Evolutionary conservation across 1,140 invertebrate genomes (phyloP).

Genomic region (Stenopsyche tienmushanensis): DNA sequence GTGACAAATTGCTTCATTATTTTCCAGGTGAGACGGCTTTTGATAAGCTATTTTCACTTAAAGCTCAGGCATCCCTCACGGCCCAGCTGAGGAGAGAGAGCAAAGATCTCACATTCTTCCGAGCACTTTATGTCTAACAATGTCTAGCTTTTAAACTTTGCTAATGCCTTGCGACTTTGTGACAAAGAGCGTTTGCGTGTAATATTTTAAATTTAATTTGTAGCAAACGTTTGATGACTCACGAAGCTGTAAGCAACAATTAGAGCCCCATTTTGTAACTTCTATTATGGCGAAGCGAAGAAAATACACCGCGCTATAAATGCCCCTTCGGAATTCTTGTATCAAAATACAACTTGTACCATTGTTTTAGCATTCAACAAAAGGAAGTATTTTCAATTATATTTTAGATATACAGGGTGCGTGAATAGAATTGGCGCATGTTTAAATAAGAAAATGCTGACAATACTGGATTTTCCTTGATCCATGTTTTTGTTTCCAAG

Average conservation of each 20-base stretch:
- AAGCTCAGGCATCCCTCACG: neutral
- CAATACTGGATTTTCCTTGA: too few relatives aligned
- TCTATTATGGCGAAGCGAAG: too few relatives aligned
- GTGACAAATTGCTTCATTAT: slow-evolving; percentile 37
- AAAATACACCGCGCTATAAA: too few relatives aligned
- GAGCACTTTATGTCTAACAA: slow-evolving; percentile 26
- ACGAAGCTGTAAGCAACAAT: slow-evolving; percentile 5
- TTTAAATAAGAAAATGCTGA: too few relatives aligned
- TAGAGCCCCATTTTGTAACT: neutral
- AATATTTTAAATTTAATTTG: slow-evolving; percentile 41
- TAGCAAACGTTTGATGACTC: slow-evolving; percentile 23
- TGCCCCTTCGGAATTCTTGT: too few relatives aligned
- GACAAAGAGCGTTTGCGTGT: slow-evolving; percentile 39
- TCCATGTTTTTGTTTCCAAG: too few relatives aligned
- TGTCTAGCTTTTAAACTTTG: slow-evolving; percentile 35
- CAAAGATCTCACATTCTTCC: slow-evolving; percentile 33
- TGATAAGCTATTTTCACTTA: slow-evolving; percentile 37
- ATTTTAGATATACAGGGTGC: too few relatives aligned
- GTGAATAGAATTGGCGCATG: too few relatives aligned
- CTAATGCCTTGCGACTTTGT: slow-evolving; percentile 36
- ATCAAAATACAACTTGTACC: too few relatives aligned
- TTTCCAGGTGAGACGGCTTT: slow-evolving; percentile 34
- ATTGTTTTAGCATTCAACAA: too few relatives aligned
- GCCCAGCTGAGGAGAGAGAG: slow-evolving; percentile 2
- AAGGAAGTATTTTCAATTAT: too few relatives aligned